Evolutionary conservation across 2,113 vertebrate species (phyloP), one percentile per base, ranked within the genome.

Genomic region (Oplegnathus fasciatus): DNA sequence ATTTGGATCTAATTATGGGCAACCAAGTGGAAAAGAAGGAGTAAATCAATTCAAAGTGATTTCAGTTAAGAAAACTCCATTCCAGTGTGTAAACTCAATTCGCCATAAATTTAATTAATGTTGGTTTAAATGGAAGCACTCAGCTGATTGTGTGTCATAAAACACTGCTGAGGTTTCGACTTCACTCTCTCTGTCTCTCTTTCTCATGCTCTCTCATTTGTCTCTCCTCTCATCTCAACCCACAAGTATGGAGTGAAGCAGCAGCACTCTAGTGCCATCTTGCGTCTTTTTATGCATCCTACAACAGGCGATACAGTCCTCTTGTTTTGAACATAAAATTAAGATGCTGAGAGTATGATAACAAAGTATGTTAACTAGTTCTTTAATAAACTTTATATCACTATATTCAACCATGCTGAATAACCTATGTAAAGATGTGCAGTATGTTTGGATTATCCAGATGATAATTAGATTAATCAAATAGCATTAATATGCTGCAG

Each of bases 1-100:
- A 91, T 93, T 94, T 92, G 84, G 78, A 88, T 85, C 66, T 87
- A 94, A 94, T 93, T 93, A 92, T 44, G 86, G 61, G 85, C 87
- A 85, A 81, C 87, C 61, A 62, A 85, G 88, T 82, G 81, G 83
- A 92, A 91, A 88, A 90, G 85, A 90, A 80, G 68, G 65, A 84
- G 83, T 92, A 89, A 92, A 92, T 88, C 86, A 90, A 67, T 74
- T 90, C 75, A 84, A 88, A 89, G 89, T 92, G 85, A 92, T 88
- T 86, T 87, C 77, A 81, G 74, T 40, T 76, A 85, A 82, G 81
- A 86, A 90, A 89, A 90, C 68, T 86, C 72, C 83, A 82, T 89
- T 88, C 81, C 81, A 55, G 68, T 65, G 78, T 84, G 75, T 84
- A 91, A 90, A 92, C 86, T 79, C 71, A 75, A 76, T 90, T 88